Percentiles rank a stretch among this genome's conserved stretches.
These are phyloP conservation scores for Solenopsis invicta DNA, from an alignment of 1,140 invertebrate species.

Conservation along the genomic window DNA sequence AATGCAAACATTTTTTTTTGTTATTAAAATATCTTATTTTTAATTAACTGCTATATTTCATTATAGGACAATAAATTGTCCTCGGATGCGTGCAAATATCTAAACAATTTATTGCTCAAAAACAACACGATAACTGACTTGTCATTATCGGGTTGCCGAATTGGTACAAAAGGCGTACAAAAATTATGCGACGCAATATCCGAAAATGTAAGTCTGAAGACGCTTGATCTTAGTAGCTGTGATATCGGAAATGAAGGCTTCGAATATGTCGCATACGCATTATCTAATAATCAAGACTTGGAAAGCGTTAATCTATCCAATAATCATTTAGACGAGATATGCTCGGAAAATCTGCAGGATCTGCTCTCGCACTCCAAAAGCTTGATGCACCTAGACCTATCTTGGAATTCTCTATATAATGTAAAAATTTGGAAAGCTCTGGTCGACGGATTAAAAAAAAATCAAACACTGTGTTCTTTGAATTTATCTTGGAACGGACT, in stretches of 20 bases:
- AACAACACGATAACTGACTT: constrained; percentile 82
- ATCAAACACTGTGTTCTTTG: constrained; percentile 74
- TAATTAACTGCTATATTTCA: not conserved
- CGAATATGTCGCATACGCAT: constrained; percentile 76
- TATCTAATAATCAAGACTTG: constrained; percentile 75
- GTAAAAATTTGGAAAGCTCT: constrained; percentile 79
- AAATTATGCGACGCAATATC: constrained; percentile 80
- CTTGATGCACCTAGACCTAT: constrained; percentile 83
- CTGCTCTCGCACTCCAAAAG: constrained; percentile 78
- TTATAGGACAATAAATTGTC: constrained; percentile 83
- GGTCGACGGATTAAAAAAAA: constrained; percentile 76
- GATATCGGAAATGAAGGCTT: constrained; percentile 84
- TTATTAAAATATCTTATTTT: not conserved
- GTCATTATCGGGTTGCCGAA: constrained; percentile 84
- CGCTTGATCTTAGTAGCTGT: constrained; percentile 85
- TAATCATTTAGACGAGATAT: constrained; percentile 81
- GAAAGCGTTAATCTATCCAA: constrained; percentile 81
- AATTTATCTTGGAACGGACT: constrained; percentile 85
- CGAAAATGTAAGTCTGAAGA: constrained; percentile 71
- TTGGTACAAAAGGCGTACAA: constrained; percentile 80
- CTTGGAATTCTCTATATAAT: constrained; percentile 84
- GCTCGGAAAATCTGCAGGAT: constrained; percentile 74
- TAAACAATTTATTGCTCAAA: constrained; percentile 82
- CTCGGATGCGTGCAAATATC: constrained; percentile 84
- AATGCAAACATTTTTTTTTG: constrained; percentile 9